A percentile compares a stretch with the other conserved stretches of the same genome.
Conservation (phyloP, 2,113 vertebrate species). For the Chrysemys picta region DNA sequence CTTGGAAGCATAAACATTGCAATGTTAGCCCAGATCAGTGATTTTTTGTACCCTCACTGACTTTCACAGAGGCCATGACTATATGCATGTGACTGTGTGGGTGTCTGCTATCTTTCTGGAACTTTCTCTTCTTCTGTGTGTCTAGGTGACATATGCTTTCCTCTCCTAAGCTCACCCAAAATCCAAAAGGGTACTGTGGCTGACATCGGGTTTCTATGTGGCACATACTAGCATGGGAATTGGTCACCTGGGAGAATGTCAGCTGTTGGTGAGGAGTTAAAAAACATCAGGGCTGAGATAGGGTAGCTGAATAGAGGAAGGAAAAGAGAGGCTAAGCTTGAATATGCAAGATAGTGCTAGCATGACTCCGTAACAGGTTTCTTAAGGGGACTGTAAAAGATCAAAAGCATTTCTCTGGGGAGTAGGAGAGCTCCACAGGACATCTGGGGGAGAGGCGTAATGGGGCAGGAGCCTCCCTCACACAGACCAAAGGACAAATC, state of each 20-base stretch:
- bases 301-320: background rate
- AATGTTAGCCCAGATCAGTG: background rate
- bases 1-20: background rate
- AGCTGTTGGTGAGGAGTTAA: background rate
- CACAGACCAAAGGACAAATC: background rate
- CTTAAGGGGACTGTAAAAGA: background rate
- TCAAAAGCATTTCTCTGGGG: background rate
- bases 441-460: background rate
- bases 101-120: background rate
- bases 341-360: background rate
- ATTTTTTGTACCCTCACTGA: background rate
- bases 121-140: background rate
- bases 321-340: background rate
- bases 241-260: background rate
- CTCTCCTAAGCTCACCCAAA: background rate
- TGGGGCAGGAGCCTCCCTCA: background rate
- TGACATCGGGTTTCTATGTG: background rate
- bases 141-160: background rate
- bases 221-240: background rate
- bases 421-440: background rate
- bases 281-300: background rate
- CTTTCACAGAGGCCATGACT: background rate
- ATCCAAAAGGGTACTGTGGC: background rate
- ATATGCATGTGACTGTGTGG: no score
- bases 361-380: background rate